phyloP scores from a whole-genome alignment of 2,888 invertebrate species.

The Epinotia ramella region DNA sequence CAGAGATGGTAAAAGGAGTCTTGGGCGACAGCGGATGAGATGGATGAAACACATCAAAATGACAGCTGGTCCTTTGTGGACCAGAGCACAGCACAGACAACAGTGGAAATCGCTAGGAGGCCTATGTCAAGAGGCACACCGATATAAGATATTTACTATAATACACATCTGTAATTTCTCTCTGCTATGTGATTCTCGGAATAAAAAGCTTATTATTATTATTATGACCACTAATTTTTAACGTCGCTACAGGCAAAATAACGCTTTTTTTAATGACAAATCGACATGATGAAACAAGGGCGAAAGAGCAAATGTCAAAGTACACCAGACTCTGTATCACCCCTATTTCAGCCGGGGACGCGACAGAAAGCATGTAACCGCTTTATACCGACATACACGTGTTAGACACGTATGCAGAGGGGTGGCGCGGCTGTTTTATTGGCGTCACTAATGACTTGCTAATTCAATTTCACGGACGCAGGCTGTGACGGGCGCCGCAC shows the following conservation, averaged over 20 bases:
- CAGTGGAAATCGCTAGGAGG: too few relatives aligned
- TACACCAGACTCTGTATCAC: constrained; percentile 1
- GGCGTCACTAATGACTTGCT: constrained; percentile 85
- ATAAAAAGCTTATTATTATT: background rate
- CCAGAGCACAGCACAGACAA: too few relatives aligned
- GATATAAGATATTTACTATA: too few relatives aligned
- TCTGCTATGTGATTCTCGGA: too few relatives aligned
- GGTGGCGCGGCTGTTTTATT: constrained; percentile 76
- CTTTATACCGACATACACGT: constrained; percentile 29
- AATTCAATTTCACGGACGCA: constrained; percentile 84
- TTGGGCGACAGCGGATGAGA: too few relatives aligned
- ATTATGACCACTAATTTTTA: background rate
- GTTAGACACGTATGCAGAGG: constrained; percentile 45
- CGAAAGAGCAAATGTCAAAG: background rate
- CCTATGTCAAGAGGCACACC: too few relatives aligned
- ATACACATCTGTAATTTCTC: too few relatives aligned
- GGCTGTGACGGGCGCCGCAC: constrained; percentile 57
- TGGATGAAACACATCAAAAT: too few relatives aligned
- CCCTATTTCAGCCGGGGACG: background rate
- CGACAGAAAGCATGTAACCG: constrained; percentile 31
- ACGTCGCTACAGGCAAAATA: background rate
- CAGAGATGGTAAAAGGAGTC: too few relatives aligned
- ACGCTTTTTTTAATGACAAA: background rate
- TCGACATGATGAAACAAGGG: background rate
- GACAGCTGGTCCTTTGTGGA: too few relatives aligned